These are phyloP conservation scores for Epistrophe eligans DNA, from an alignment of 2,888 invertebrate species.

Conservation along the genomic window DNA sequence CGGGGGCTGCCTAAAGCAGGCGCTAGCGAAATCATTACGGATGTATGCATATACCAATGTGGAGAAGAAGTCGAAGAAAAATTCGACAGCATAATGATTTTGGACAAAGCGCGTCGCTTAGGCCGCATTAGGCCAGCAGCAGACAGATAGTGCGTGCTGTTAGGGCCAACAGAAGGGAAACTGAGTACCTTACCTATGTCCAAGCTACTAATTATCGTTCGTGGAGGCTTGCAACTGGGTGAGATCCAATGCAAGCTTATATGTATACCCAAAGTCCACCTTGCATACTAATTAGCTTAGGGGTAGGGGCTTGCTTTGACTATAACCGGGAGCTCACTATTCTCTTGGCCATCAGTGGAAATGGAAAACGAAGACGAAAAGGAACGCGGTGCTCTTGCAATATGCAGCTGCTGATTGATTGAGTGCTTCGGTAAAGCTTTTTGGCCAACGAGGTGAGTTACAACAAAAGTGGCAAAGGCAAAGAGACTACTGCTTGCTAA, in stretches of 20 bases:
- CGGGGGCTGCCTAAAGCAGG: constrained; percentile 46
- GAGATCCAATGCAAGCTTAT: constrained; percentile 56
- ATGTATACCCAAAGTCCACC: constrained; percentile 7
- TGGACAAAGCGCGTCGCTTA: constrained; percentile 47
- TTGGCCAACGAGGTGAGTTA: constrained; percentile 63
- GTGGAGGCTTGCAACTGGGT: constrained; percentile 62
- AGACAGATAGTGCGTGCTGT: constrained; percentile 48
- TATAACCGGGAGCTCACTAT: constrained; percentile 16
- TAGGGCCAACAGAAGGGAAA: constrained; percentile 59
- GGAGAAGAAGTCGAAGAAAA: not conserved
- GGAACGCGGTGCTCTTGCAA: constrained; percentile 42
- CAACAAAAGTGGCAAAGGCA: constrained; percentile 48
- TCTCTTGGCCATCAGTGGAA: constrained; percentile 33
- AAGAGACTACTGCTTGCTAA: constrained; percentile 44
- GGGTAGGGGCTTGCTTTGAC: constrained; percentile 12
- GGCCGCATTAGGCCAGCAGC: constrained; percentile 51
- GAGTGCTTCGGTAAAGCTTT: constrained; percentile 39
- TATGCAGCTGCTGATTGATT: constrained; percentile 55
- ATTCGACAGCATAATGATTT: constrained; percentile 42
- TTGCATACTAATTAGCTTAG: constrained; percentile 67
- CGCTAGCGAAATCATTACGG: constrained; percentile 73
- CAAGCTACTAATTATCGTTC: constrained; percentile 61
- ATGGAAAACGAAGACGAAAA: constrained; percentile 46
- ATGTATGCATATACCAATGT: constrained; percentile 24
- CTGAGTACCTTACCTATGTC: constrained; percentile 23